A percentile compares a stretch with the other conserved stretches of the same genome.
Evolutionary conservation across 2,797 vertebrate species (phyloP).

Genomic region (Cheirogaleus major): DNA sequence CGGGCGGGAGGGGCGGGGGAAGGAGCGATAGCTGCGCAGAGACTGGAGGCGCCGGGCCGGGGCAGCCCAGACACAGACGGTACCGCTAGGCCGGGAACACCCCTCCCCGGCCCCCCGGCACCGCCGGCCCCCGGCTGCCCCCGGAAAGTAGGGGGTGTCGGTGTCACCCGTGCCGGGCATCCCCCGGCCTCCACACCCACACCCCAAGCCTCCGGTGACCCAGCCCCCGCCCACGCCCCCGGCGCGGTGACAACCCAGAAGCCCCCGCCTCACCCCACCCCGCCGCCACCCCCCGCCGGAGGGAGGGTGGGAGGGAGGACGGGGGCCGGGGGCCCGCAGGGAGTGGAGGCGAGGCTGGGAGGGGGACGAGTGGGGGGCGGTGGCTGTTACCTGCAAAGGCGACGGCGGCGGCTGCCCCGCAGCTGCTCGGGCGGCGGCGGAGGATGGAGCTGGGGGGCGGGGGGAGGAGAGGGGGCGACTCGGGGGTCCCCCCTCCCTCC

Average conservation of each 20-base stretch:
- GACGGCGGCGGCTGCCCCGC: constrained; percentile 72
- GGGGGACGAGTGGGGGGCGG: constrained; percentile 50
- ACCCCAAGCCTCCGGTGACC: constrained; percentile 14
- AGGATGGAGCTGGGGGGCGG: constrained; percentile 79
- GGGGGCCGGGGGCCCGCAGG: neutral
- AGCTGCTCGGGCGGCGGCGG: constrained; percentile 81
- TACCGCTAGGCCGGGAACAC: constrained; percentile 77
- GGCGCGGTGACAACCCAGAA: constrained; percentile 64
- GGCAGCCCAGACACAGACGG: constrained; percentile 42
- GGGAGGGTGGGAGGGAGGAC: neutral
- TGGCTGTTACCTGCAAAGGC: constrained; percentile 83
- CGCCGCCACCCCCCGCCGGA: neutral
- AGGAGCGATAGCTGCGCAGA: neutral
- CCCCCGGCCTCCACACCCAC: constrained; percentile 46
- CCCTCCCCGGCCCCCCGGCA: constrained; percentile 23
- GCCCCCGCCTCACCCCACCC: constrained; percentile 55
- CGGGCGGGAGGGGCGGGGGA: too few species aligned
- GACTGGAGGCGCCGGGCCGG: constrained; percentile 34
- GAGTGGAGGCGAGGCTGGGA: neutral
- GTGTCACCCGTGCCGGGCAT: constrained; percentile 31
- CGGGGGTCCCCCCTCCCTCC: constrained; percentile 81
- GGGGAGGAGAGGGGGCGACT: constrained; percentile 81
- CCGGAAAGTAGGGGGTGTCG: neutral
- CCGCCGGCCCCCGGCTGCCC: constrained; percentile 17
- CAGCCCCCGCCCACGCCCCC: constrained; percentile 69